Evolutionary conservation across 2,797 vertebrate species (phyloP), one percentile per base, ranked within the genome.

Genomic region (Chelidonichthys spinosus): DNA sequence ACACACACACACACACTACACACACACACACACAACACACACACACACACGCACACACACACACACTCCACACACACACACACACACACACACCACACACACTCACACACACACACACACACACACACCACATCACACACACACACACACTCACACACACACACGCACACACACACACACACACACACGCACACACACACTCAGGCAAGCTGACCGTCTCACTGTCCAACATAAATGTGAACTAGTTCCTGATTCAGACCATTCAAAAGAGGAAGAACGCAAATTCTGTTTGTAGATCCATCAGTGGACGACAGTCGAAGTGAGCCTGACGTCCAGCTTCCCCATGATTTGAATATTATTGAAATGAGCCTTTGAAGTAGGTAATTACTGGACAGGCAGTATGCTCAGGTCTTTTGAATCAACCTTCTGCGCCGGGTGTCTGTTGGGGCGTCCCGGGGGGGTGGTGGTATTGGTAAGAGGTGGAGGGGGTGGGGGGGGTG

Each of bases 351-450:
- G 68, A 90, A 91, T 93, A 88, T 87, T 75, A 90, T 81, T 86
- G 60, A 88, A 91, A 92, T 89, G 14, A 86, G 79, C 61, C 86
- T 92, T 89, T 91, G 76, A 90, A 87, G 85, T 70, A 73, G 87
- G 71, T 92, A 90, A 92, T 93, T 90, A 92, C 87, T 75, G 79
- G 85, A 91, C 55, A 72, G 76, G 78, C 80, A 63, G 71, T 78
- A 80, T 85, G 81, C 63, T 86, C 32, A 4, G 50, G 64, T 85
- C 84, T 86, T 93, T 89, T 93, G 81, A 92, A 86, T 93, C 78
- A 78, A 90, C 90, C 88, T 93, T 92, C 89, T 88, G 86, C 59
- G 59, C 66, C 4, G 72, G 50, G 74, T 90, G 85, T 92, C 90
- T 93, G 76, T 58, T 64, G 14, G 59, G 73, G 69, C 72, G 86